Conservation (phyloP, 2,888 invertebrate genomes). For the Perizoma affinitatum region DNA sequence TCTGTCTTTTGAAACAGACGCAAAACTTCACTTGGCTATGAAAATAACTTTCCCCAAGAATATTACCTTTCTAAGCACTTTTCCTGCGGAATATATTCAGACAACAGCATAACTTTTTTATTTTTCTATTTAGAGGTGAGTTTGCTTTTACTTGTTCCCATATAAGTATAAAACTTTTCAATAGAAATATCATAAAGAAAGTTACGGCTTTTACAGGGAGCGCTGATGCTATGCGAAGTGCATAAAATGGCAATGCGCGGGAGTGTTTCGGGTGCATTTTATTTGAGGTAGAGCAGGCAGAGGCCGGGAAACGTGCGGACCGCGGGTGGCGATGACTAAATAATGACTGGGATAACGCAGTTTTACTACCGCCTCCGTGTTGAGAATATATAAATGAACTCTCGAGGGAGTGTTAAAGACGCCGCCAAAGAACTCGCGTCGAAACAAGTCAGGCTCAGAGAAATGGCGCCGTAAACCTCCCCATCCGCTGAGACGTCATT, state of each 20-base stretch:
- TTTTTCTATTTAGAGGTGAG: slow-evolving; percentile 40
- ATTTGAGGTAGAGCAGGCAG: slow-evolving; percentile 55
- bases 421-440: slow-evolving; percentile 79
- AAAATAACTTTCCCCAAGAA: slow-evolving; percentile 36
- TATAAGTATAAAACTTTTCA: slow-evolving; percentile 48
- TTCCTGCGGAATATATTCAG: slow-evolving; percentile 36
- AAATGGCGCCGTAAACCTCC: slow-evolving; percentile 79
- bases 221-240: slow-evolving; percentile 42
- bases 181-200: slow-evolving; percentile 52
- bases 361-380: slow-evolving; percentile 82
- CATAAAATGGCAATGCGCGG: slow-evolving; percentile 59
- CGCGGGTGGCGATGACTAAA: slow-evolving; percentile 77
- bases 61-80: slow-evolving; percentile 35
- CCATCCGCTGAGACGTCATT: slow-evolving; percentile 76
- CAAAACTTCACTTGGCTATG: slow-evolving; percentile 19
- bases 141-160: slow-evolving; percentile 41
- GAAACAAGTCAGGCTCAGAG: slow-evolving; percentile 78
- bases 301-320: slow-evolving; percentile 35
- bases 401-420: slow-evolving; percentile 82
- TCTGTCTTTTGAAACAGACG: slow-evolving; percentile 8
- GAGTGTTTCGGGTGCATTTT: slow-evolving; percentile 72
- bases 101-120: slow-evolving; percentile 38
- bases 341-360: slow-evolving; percentile 83
- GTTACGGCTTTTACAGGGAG: slow-evolving; percentile 44
- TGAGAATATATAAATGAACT: slow-evolving; percentile 83